These are phyloP conservation scores for Agrotis clavis DNA, from an alignment of 2,888 invertebrate genomes.

Conservation along the genomic window DNA sequence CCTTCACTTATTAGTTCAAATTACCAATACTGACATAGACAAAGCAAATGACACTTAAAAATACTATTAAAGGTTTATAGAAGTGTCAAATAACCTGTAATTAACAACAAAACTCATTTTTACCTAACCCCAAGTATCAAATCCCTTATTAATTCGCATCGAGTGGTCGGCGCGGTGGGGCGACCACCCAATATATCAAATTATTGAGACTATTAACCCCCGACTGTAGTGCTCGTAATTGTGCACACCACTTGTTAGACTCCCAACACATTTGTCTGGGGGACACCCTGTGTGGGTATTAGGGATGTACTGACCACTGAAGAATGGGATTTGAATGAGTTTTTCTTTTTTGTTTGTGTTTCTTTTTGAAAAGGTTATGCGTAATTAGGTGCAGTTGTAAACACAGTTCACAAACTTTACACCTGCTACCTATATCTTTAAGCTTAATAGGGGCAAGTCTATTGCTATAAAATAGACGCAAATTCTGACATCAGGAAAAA, in stretches of 20 bases:
- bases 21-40: not conserved
- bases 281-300: slow-evolving; percentile 62
- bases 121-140: slow-evolving; percentile 43
- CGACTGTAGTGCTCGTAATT: slow-evolving; percentile 59
- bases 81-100: slow-evolving; percentile 20
- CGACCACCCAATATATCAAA: slow-evolving; percentile 76
- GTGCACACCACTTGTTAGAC: slow-evolving; percentile 61
- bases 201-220: slow-evolving; percentile 74
- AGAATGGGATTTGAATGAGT: not conserved
- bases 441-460: too few species aligned
- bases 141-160: slow-evolving; percentile 50
- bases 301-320: slow-evolving; percentile 50
- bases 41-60: not conserved
- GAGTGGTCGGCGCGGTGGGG: slow-evolving; percentile 8
- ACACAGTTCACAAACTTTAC: too few species aligned
- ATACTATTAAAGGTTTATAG: not conserved
- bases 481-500: too few species aligned
- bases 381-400: too few species aligned
- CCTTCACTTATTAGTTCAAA: not conserved
- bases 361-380: not conserved
- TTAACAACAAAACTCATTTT: slow-evolving; percentile 26
- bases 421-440: too few species aligned
- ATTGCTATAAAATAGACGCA: too few species aligned
- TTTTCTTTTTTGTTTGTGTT: not conserved
- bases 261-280: slow-evolving; percentile 61